A percentile compares a stretch with the other conserved stretches of the same genome.
phyloP scores from a whole-genome alignment of 64 coral and sea anemone genomes.

The Pocillopora verrucosa region DNA sequence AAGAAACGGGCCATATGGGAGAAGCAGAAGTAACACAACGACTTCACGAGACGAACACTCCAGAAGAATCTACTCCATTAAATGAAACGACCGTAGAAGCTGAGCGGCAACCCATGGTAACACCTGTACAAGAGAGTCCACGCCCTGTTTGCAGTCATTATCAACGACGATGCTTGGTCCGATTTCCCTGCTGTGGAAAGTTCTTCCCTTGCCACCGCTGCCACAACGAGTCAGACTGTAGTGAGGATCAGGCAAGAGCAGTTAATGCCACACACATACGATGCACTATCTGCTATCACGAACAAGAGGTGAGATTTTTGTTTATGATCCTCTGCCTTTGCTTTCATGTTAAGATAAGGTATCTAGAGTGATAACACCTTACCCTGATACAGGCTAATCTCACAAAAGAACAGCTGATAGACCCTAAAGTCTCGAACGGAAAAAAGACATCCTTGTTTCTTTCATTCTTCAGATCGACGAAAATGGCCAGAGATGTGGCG shows the following conservation, averaged over 20 bases:
- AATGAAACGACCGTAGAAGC: background rate
- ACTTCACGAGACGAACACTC: too few relatives aligned
- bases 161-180: slow-evolving; percentile 39
- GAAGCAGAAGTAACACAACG: background rate
- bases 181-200: slow-evolving; percentile 57
- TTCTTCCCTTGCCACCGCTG: slow-evolving; percentile 77
- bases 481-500: slow-evolving; percentile 32
- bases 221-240: slow-evolving; percentile 53
- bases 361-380: too few relatives aligned
- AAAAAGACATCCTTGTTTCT: background rate
- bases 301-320: slow-evolving; percentile 44
- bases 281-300: slow-evolving; percentile 32
- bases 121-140: slow-evolving; percentile 11
- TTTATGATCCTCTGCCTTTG: background rate
- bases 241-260: slow-evolving; percentile 1
- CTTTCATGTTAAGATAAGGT: too few relatives aligned
- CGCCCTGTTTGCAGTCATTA: slow-evolving; percentile 46
- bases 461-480: slow-evolving; percentile 4
- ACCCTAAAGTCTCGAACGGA: too few relatives aligned
- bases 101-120: too few relatives aligned
- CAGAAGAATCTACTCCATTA: background rate
- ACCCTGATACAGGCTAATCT: too few relatives aligned
- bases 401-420: too few relatives aligned
- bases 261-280: slow-evolving; percentile 33
- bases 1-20: background rate